These are phyloP conservation scores for Hycleus cichorii DNA, from an alignment of 1,140 invertebrate genomes.

Conservation along the genomic window DNA sequence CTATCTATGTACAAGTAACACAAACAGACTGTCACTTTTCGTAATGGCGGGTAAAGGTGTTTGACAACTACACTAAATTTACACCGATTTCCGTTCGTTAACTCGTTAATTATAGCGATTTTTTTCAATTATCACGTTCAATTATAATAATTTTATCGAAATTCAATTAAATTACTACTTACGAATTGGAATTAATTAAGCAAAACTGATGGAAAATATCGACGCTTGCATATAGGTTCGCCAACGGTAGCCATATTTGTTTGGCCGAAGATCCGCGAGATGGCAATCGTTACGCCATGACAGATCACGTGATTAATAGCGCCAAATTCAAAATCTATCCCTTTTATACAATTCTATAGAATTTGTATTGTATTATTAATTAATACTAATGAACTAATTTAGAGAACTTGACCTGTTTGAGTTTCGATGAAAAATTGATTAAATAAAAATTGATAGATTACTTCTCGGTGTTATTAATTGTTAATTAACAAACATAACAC, in stretches of 20 bases:
- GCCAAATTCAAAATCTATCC: not conserved
- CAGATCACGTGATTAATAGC: not conserved
- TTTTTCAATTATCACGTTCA: too few relatives aligned
- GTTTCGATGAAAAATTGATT: not conserved
- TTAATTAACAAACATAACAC: slow-evolving; percentile 5
- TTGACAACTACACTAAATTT: too few relatives aligned
- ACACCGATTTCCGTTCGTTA: too few relatives aligned
- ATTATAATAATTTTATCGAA: too few relatives aligned
- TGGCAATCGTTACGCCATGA: slow-evolving; percentile 9
- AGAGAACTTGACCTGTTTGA: slow-evolving; percentile 9
- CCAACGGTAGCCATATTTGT: slow-evolving; percentile 9
- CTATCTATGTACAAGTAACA: too few relatives aligned
- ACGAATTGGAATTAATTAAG: too few relatives aligned
- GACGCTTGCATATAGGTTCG: slow-evolving; percentile 6
- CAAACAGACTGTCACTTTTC: too few relatives aligned
- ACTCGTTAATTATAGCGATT: too few relatives aligned
- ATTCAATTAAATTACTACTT: too few relatives aligned
- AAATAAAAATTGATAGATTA: not conserved
- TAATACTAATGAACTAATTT: too few relatives aligned
- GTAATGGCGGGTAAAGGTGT: slow-evolving; percentile 4
- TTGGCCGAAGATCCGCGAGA: not conserved
- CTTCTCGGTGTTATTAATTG: slow-evolving; percentile 8
- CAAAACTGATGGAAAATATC: not conserved
- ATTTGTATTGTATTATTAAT: too few relatives aligned
- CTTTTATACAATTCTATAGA: too few relatives aligned